Evolutionary conservation across 2,888 invertebrate species (phyloP), one percentile per base, ranked within the genome.

Genomic region (Alloplasta piceator): DNA sequence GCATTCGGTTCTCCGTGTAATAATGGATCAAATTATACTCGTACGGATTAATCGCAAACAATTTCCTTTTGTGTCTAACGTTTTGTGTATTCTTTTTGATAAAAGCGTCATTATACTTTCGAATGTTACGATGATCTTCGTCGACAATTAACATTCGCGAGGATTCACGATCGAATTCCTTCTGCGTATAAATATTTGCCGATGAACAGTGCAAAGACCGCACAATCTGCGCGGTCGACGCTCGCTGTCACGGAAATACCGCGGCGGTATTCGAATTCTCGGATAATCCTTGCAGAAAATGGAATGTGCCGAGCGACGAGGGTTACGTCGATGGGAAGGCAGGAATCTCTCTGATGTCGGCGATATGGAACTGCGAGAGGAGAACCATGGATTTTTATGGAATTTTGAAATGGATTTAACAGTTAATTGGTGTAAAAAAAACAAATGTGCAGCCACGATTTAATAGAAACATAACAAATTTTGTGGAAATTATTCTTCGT

Each of bases 21-120:
- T 39, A 39, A 60, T 55, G 64, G 58, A 71, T 73, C 56, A 64
- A 64, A 55, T 56, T 72, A 70, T 66, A 64, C 46, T 56, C 56
- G 61, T 50, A 76, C 76, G 76, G 76, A 80, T 80, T 80, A 68
- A 72, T 80, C n/a, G 72, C 63, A 76, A 80, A 80, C 72, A 76
- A 26, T 43, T 39, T 9, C 46, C 36, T 6, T 12, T 6, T 43
- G 12, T 46, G 66, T 71, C 76, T 76, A 12, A 61, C 43, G 36
- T 79, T 9, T 43, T 10, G 46, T 9, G 38, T 50, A 43, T 58
- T 70, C 4, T 52, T 38, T 36, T 16, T 55, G 72, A 36, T 41
- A 52, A n/a, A 75, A 60, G 36, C 6, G 12, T n/a, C 61, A 14
- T 43, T 43, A 4, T 43, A 43, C 43, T 9, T 10, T 48, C n/a